Evolutionary conservation across 2,888 invertebrate species (phyloP).

Genomic region (Chymomyza amoena): DNA sequence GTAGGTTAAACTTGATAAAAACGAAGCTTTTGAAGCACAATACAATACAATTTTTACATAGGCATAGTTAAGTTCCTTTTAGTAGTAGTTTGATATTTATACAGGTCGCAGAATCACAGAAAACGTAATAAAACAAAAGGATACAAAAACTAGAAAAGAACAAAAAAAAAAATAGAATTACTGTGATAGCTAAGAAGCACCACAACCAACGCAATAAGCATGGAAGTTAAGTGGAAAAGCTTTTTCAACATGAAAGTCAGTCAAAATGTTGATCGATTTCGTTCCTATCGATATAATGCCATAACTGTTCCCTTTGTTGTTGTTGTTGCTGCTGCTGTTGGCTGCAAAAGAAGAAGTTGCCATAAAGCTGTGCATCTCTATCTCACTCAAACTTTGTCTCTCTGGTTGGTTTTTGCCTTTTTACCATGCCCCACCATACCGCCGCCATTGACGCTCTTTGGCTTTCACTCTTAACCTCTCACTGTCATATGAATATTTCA

Average conservation of each 20-base stretch:
- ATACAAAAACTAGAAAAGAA: constrained; percentile 1
- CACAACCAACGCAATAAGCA: background rate
- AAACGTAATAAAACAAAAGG: constrained; percentile 6
- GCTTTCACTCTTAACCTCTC: constrained; percentile 14
- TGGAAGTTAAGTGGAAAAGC: constrained; percentile 15
- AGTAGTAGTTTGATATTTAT: constrained; percentile 11
- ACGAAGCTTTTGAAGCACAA: constrained; percentile 48
- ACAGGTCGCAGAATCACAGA: background rate
- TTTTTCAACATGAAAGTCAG: constrained; percentile 20
- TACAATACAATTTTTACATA: constrained; percentile 20
- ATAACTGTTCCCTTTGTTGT: constrained; percentile 10
- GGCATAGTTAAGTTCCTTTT: constrained; percentile 38
- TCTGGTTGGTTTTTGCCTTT: constrained; percentile 6
- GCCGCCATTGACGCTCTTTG: constrained; percentile 4
- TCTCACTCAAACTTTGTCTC: constrained; percentile 15
- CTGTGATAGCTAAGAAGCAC: constrained; percentile 29
- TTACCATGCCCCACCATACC: constrained; percentile 5
- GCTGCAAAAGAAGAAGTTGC: constrained; percentile 17
- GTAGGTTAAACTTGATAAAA: constrained; percentile 29
- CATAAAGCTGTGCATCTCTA: constrained; percentile 17
- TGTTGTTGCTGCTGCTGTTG: constrained; percentile 2
- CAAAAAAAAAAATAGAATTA: constrained; percentile 9
- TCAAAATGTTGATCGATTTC: constrained; percentile 21
- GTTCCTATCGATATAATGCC: constrained; percentile 34
- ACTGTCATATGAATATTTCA: constrained; percentile 3